These are phyloP conservation scores for Mastomys natalensis DNA, from an alignment of 2,113 vertebrate genomes.

Conservation along the genomic window DNA sequence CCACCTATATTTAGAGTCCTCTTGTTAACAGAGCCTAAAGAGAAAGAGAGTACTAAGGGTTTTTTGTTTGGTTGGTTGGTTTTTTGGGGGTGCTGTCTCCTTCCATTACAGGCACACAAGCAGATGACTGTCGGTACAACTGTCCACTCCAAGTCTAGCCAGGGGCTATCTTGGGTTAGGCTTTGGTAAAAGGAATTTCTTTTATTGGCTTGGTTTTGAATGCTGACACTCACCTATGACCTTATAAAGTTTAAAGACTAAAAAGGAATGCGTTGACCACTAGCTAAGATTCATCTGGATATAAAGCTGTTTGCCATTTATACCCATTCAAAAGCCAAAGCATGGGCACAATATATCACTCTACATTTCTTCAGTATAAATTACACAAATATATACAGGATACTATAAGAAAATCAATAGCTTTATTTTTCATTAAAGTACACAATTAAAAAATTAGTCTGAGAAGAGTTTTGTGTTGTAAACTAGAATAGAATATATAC, in stretches of 20 bases:
- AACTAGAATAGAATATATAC: constrained; percentile 73
- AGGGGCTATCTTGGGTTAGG: background rate
- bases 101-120: background rate
- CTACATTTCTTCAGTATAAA: background rate
- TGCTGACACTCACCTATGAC: background rate
- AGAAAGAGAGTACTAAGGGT: background rate
- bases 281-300: background rate
- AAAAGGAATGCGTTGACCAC: background rate
- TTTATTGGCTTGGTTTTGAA: background rate
- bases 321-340: background rate
- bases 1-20: background rate
- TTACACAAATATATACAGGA: background rate
- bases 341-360: background rate
- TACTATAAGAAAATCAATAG: background rate
- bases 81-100: background rate
- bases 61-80: too few relatives aligned
- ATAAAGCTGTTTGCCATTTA: background rate
- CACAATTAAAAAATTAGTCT: constrained; percentile 68
- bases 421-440: constrained; percentile 9
- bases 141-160: background rate
- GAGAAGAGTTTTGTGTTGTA: constrained; percentile 46
- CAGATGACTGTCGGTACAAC: background rate
- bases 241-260: background rate
- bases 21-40: background rate
- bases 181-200: background rate